A percentile compares a stretch with the other conserved stretches of the same genome.
phyloP scores from a whole-genome alignment of 2,888 invertebrate species.

The Pseudanteris insignis region DNA sequence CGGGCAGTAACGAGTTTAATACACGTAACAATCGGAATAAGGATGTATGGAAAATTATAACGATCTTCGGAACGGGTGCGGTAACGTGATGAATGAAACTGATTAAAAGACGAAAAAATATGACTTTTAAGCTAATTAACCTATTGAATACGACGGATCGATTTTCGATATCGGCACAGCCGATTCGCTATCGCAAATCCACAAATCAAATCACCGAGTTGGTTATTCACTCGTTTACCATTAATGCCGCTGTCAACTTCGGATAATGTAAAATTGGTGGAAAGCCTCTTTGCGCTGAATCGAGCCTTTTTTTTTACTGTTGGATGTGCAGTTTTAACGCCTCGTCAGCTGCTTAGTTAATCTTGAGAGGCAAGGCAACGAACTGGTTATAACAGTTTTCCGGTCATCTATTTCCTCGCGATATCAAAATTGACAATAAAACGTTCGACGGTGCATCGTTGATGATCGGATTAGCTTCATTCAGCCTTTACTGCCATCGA shows the following conservation, averaged over 20 bases:
- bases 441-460: background rate
- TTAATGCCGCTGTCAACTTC: conserved; percentile 13
- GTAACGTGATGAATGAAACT: too few relatives aligned
- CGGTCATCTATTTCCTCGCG: conserved; percentile 20
- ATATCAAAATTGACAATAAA: conserved; percentile 24
- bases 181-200: too few relatives aligned
- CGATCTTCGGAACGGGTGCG: too few relatives aligned
- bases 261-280: conserved; percentile 26
- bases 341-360: conserved; percentile 44
- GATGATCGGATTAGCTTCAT: background rate
- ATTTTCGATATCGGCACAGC: too few relatives aligned
- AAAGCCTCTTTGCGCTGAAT: conserved; percentile 27
- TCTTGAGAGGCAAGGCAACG: conserved; percentile 34
- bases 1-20: too few relatives aligned
- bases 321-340: conserved; percentile 42
- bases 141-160: too few relatives aligned
- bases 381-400: conserved; percentile 19
- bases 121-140: too few relatives aligned
- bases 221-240: too few relatives aligned
- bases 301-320: conserved; percentile 30
- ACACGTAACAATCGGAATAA: too few relatives aligned
- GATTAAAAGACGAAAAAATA: too few relatives aligned
- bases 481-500: background rate
- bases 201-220: too few relatives aligned
- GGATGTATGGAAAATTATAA: too few relatives aligned